Percentiles rank a stretch among this genome's conserved stretches.
Evolutionary conservation across 1,140 invertebrate species (phyloP).

Genomic region (Gerris buenoi): DNA sequence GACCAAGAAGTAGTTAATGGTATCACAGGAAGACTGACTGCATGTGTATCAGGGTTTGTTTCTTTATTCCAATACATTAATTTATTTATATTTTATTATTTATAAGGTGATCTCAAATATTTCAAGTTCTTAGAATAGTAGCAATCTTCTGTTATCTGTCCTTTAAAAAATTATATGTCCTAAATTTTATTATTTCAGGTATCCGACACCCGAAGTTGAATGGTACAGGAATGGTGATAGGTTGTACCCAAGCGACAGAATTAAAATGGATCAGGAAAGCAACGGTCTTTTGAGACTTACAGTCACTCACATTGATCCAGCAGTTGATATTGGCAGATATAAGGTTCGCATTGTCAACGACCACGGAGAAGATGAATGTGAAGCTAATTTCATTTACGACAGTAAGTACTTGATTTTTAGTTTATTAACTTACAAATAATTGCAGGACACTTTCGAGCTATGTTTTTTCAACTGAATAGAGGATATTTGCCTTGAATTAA

Average conservation of each 20-base stretch:
- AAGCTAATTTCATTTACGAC: slow-evolving; percentile 64
- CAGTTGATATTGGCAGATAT: slow-evolving; percentile 68
- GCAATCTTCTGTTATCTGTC: too few relatives aligned
- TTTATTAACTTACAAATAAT: too few relatives aligned
- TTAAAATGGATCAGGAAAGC: slow-evolving; percentile 64
- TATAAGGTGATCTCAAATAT: too few relatives aligned
- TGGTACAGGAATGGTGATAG: slow-evolving; percentile 69
- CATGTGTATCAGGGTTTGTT: slow-evolving; percentile 55
- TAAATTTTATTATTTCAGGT: slow-evolving; percentile 6
- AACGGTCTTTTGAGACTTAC: slow-evolving; percentile 63
- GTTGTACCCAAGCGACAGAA: slow-evolving; percentile 61
- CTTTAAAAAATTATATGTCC: too few relatives aligned
- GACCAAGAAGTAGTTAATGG: slow-evolving; percentile 74
- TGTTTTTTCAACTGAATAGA: too few relatives aligned
- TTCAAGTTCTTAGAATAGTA: neutral
- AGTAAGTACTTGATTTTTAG: slow-evolving; percentile 48
- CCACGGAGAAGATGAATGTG: slow-evolving; percentile 67
- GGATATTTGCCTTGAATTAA: too few relatives aligned
- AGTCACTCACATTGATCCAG: slow-evolving; percentile 49
- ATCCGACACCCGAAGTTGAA: slow-evolving; percentile 68
- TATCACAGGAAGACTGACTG: slow-evolving; percentile 81
- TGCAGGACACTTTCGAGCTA: too few relatives aligned
- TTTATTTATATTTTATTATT: too few relatives aligned
- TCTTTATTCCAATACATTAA: too few relatives aligned
- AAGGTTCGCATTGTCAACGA: slow-evolving; percentile 64